phyloP scores from a whole-genome alignment of 2,888 invertebrate species.

The Ornithoptera priamus region DNA sequence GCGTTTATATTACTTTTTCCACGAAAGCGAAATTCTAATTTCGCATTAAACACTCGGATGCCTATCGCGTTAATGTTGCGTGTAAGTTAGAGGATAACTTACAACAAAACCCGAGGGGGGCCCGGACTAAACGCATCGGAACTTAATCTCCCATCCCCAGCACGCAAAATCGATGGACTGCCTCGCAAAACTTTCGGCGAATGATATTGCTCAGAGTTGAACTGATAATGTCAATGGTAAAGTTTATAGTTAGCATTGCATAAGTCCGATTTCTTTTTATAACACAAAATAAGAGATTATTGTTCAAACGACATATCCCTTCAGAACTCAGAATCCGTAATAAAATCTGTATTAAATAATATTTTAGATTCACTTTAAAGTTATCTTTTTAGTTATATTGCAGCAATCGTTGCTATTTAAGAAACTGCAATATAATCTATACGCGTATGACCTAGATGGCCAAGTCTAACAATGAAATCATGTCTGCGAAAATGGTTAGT shows the following conservation, averaged over 20 bases:
- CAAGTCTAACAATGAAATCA: background rate
- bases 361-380: too few relatives aligned
- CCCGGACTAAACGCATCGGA: constrained; percentile 50
- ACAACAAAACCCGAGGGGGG: constrained; percentile 41
- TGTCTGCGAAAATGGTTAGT: background rate
- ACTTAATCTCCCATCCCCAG: constrained; percentile 57
- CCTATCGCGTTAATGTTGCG: constrained; percentile 49
- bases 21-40: constrained; percentile 2
- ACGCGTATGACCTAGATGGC: background rate
- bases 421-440: too few relatives aligned
- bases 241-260: background rate
- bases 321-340: too few relatives aligned
- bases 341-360: too few relatives aligned
- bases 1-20: background rate
- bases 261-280: background rate
- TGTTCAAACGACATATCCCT: too few relatives aligned
- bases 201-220: constrained; percentile 6
- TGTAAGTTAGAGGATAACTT: constrained; percentile 46
- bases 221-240: background rate
- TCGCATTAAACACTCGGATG: constrained; percentile 23
- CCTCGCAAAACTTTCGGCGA: constrained; percentile 42
- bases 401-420: too few relatives aligned
- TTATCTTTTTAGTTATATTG: too few relatives aligned
- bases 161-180: constrained; percentile 65
- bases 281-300: too few relatives aligned